phyloP scores from a whole-genome alignment of 2,113 vertebrate species.

The Rattus rattus region DNA sequence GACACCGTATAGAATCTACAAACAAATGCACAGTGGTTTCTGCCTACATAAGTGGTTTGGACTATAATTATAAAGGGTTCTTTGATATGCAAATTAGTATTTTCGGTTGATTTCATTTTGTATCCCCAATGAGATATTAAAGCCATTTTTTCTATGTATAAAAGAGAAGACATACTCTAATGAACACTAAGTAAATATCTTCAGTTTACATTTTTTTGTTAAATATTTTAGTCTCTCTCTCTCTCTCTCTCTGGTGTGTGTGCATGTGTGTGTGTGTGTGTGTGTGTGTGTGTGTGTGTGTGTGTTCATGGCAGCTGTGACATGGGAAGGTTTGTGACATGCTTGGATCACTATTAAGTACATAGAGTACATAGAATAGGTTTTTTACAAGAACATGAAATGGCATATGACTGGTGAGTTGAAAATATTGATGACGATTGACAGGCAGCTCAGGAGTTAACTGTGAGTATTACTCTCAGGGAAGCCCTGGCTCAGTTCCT shows the following conservation, averaged over 20 bases:
- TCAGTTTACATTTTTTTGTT: constrained; percentile 89
- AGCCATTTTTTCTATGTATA: constrained; percentile 98
- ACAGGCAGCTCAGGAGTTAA: not conserved
- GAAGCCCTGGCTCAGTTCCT: not conserved
- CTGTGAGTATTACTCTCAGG: not conserved
- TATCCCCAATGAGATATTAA: constrained; percentile 98
- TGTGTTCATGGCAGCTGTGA: not conserved
- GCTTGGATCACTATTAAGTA: not conserved
- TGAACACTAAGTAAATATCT: constrained; percentile 92
- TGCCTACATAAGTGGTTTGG: constrained; percentile 93
- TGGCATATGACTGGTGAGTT: not conserved
- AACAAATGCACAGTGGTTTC: constrained; percentile 98
- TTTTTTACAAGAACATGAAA: not conserved
- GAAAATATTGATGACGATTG: not conserved
- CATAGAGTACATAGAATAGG: not conserved
- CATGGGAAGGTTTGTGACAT: not conserved
- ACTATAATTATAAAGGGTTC: constrained; percentile 99
- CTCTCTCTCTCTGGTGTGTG: not conserved
- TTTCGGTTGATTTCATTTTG: constrained; percentile 97
- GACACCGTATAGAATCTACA: constrained; percentile 99
- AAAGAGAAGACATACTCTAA: constrained; percentile 97
- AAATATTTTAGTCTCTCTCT: constrained; percentile 87
- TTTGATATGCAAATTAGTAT: constrained; percentile 99
- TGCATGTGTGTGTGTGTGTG: too few species aligned
- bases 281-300: too few species aligned